These are phyloP conservation scores for Albula goreensis DNA, from an alignment of 2,113 vertebrate genomes.

Conservation along the genomic window DNA sequence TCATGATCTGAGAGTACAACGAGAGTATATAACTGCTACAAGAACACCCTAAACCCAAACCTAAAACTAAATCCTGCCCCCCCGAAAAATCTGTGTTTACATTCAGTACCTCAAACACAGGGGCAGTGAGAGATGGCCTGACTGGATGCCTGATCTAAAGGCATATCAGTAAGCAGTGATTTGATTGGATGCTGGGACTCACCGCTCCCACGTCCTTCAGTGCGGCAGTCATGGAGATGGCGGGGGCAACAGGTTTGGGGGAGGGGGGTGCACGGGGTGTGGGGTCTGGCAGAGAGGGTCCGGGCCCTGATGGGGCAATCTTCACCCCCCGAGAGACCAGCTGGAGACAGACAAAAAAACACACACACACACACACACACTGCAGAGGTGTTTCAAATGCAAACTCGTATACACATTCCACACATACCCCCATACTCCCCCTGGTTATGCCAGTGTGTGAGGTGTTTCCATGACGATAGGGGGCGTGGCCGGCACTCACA, in stretches of 20 bases:
- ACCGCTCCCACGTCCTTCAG: conserved; percentile 91
- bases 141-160: neutral
- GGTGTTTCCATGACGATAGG: neutral
- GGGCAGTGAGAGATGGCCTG: neutral
- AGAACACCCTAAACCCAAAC: no score
- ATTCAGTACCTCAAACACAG: neutral
- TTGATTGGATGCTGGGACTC: conserved; percentile 57
- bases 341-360: conserved; percentile 58
- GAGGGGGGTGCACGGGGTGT: conserved; percentile 62
- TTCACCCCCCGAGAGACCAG: conserved; percentile 78
- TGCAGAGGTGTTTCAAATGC: neutral
- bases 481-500: conserved; percentile 65
- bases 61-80: no score
- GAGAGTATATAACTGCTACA: no score
- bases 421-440: no score
- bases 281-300: conserved; percentile 60
- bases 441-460: no score
- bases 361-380: neutral
- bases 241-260: conserved; percentile 62
- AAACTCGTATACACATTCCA: no score
- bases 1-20: no score
- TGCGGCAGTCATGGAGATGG: conserved; percentile 91
- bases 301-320: conserved; percentile 49
- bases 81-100: no score
- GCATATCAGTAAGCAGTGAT: neutral